These are phyloP conservation scores for Pseudonaja textilis DNA, from an alignment of 2,113 vertebrate species.

Conservation along the genomic window DNA sequence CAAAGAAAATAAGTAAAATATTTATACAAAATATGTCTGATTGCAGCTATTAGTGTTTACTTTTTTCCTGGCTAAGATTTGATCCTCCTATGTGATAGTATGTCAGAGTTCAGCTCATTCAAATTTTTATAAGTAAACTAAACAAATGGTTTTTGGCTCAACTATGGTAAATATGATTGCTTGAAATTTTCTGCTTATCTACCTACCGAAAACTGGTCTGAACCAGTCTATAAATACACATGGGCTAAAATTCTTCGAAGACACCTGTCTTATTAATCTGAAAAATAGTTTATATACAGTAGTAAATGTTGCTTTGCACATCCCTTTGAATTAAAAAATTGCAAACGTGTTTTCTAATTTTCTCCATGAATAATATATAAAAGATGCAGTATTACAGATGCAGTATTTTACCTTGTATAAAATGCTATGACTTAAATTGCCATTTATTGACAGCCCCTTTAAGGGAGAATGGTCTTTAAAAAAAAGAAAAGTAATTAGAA, in stretches of 20 bases:
- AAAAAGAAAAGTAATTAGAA: not conserved
- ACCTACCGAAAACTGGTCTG: not conserved
- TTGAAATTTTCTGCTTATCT: not conserved
- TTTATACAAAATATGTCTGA: not conserved
- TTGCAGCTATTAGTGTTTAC: not conserved
- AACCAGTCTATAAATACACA: not conserved
- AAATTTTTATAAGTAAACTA: conserved; percentile 33
- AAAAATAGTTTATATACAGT: not conserved
- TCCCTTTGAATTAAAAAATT: not conserved
- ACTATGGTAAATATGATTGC: conserved; percentile 48
- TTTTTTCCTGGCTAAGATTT: conserved; percentile 51
- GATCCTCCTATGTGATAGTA: conserved; percentile 50
- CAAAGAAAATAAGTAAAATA: not conserved
- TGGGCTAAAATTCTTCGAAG: not conserved
- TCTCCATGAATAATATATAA: not conserved
- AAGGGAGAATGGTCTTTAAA: not conserved
- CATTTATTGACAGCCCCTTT: not conserved
- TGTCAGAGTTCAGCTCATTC: conserved; percentile 45
- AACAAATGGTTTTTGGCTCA: conserved; percentile 49
- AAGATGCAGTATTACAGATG: not conserved
- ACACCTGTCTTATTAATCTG: not conserved
- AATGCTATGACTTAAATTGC: not conserved
- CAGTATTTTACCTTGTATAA: not conserved
- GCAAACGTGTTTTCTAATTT: not conserved
- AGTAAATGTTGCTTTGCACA: not conserved